Evolutionary conservation across 2,888 invertebrate species (phyloP), one percentile per base, ranked within the genome.

Genomic region (Erpobdella octoculata): DNA sequence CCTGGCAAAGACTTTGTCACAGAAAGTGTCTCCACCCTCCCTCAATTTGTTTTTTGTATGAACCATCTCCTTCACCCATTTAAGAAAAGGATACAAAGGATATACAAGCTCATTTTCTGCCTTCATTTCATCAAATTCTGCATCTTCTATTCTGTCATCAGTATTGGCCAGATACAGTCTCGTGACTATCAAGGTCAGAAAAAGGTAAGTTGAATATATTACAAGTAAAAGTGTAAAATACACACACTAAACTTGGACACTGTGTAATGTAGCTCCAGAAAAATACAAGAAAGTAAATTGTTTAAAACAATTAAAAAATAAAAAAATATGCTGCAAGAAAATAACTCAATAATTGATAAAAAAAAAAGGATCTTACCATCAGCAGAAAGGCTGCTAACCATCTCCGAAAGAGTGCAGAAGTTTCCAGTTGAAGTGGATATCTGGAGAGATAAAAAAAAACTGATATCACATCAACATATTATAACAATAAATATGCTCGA

Each of bases 381-480:
- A 0, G 98, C 97, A 68, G 95, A 94, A 84, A 93, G 99, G 81
- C 92, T 93, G 21, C 89, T 86, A 6, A 97, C 87, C 9, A 94
- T 93, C 79, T 97, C 94, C 12, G 87, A 83, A 0, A 97, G 85
- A 0, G 97, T 97, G 77, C 98, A 84, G 84, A 98, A 99, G 83
- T 99, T 99, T 0, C 98, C 98, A 38, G 97, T 98, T 0, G 94
- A 94, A 82, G 99, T 98, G 0, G 97, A 96, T 98, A 98, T 98
- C 88, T 89, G 77, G 15, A n/a, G n/a, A n/a, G n/a, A n/a, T n/a
- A n/a, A n/a, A n/a, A n/a, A n/a, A n/a, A n/a, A n/a, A n/a, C n/a
- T n/a, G n/a, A n/a, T n/a, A n/a, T n/a, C n/a, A n/a, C n/a, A n/a
- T n/a, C n/a, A n/a, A n/a, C n/a, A n/a, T n/a, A n/a, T n/a, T n/a